phyloP scores from a whole-genome alignment of 92 coral and sea anemone species.

The Heteractis magnifica region DNA sequence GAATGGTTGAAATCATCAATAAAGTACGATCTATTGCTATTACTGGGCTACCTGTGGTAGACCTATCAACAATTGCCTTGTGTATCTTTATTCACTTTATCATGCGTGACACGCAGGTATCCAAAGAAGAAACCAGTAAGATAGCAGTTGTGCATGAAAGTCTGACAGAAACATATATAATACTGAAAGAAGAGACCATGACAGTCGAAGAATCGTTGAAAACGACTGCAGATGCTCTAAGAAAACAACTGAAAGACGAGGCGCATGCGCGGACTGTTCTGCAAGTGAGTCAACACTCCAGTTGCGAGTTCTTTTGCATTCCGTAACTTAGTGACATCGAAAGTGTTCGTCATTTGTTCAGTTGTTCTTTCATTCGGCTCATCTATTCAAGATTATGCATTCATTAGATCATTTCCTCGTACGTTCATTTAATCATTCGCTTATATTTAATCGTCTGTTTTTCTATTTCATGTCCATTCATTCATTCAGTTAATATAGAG shows the following conservation, averaged over 20 bases:
- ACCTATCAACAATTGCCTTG: not conserved
- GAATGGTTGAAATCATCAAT: no score
- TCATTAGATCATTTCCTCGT: no score
- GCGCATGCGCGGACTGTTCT: constrained; percentile 89
- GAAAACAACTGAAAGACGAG: constrained; percentile 86
- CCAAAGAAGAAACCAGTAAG: constrained; percentile 80
- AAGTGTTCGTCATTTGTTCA: not conserved
- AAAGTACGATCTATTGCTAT: no score
- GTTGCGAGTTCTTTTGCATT: not conserved
- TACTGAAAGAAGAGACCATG: constrained; percentile 63
- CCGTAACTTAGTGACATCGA: no score
- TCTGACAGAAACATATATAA: constrained; percentile 44
- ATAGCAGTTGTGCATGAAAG: constrained; percentile 67
- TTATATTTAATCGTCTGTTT: no score
- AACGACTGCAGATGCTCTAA: constrained; percentile 78
- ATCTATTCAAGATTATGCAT: no score
- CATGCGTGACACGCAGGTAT: constrained; percentile 52
- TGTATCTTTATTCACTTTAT: not conserved
- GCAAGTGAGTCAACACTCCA: constrained; percentile 52
- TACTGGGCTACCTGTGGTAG: not conserved
- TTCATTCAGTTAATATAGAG: no score
- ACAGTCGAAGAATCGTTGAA: constrained; percentile 82
- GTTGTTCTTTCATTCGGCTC: no score
- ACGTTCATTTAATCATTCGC: no score
- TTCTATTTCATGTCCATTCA: no score